Conservation (phyloP, 2,888 invertebrate species). For the Heliconius charithonia region DNA sequence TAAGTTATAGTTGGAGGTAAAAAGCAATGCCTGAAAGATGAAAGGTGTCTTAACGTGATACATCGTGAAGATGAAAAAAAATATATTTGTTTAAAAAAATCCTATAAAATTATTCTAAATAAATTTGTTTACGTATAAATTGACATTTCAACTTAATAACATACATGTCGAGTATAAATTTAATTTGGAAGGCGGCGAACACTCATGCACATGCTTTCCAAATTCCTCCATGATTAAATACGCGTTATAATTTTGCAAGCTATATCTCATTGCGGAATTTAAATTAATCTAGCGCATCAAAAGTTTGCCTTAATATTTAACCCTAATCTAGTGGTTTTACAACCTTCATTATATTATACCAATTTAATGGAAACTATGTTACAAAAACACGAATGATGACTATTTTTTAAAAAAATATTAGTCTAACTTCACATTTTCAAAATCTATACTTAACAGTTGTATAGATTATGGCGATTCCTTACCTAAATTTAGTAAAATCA, state of each 20-base stretch:
- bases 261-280: conserved; percentile 13
- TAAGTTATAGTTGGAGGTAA: too few species aligned
- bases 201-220: background rate
- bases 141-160: background rate
- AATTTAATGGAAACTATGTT: too few species aligned
- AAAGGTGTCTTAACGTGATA: too few species aligned
- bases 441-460: background rate
- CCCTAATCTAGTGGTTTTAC: background rate
- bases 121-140: background rate
- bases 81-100: background rate
- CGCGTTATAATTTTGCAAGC: conserved; percentile 5
- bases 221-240: conserved; percentile 15
- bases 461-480: background rate
- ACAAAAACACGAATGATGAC: too few species aligned
- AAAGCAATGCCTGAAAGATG: too few species aligned
- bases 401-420: too few species aligned
- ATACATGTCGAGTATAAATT: conserved; percentile 1
- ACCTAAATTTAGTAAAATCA: background rate
- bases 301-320: conserved; percentile 16
- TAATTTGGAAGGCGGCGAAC: background rate
- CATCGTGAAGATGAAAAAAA: too few species aligned
- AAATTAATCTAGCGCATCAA: conserved; percentile 17
- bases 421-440: too few species aligned
- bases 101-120: background rate
- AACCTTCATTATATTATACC: background rate